Conservation (phyloP, 2,113 vertebrate species). For the Triplophysa dalaica region DNA sequence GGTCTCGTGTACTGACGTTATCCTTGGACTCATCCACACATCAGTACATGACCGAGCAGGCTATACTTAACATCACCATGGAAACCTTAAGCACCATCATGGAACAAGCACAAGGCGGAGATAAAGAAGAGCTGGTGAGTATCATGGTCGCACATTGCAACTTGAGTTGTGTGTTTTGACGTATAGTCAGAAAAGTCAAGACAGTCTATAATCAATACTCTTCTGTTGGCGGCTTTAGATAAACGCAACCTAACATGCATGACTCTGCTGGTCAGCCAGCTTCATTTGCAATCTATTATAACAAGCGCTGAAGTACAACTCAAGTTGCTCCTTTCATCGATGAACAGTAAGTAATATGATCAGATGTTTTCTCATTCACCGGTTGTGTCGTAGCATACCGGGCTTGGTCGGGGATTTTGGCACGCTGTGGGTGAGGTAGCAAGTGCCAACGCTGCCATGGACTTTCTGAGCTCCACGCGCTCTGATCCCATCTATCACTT, state of each 20-base stretch:
- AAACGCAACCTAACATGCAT: not conserved
- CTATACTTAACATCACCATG: constrained; percentile 76
- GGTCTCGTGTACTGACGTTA: constrained; percentile 77
- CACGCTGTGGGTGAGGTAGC: constrained; percentile 80
- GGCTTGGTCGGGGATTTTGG: constrained; percentile 75
- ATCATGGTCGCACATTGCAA: not conserved
- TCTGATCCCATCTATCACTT: constrained; percentile 82
- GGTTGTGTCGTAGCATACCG: constrained; percentile 56
- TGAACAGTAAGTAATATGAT: too few species aligned
- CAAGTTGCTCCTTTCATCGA: too few species aligned
- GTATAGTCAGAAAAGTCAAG: too few species aligned
- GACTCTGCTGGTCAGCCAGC: not conserved
- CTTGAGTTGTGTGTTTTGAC: too few species aligned
- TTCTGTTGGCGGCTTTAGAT: too few species aligned
- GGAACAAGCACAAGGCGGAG: constrained; percentile 31
- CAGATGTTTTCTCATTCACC: constrained; percentile 31
- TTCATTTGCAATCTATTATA: too few species aligned
- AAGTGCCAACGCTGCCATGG: constrained; percentile 79
- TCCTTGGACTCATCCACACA: constrained; percentile 81
- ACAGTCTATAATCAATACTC: too few species aligned
- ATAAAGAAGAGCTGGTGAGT: constrained; percentile 58
- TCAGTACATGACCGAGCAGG: constrained; percentile 82
- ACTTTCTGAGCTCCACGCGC: constrained; percentile 75
- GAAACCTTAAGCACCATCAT: constrained; percentile 62
- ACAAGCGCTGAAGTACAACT: too few species aligned